Conservation (phyloP, 1,140 invertebrate species). For the Pseudomyrmex dendroicus region DNA sequence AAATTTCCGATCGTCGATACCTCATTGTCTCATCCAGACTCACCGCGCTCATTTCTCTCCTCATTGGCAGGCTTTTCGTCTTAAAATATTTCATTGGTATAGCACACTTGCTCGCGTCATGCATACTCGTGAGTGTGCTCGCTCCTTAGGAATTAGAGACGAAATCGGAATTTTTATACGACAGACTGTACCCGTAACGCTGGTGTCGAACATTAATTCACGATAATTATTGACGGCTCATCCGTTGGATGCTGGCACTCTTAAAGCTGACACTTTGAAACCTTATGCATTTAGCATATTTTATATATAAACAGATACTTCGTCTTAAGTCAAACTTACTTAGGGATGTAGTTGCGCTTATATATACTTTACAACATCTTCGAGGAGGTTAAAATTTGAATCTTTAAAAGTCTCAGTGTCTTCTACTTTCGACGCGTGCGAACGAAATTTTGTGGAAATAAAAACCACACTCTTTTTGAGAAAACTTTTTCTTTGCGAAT, state of each 20-base stretch:
- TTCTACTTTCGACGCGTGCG: conserved; percentile 6
- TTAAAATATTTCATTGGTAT: conserved; percentile 43
- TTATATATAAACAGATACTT: too few relatives aligned
- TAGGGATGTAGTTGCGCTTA: neutral
- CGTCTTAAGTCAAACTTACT: conserved; percentile 59
- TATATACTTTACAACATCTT: neutral
- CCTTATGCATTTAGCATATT: conserved; percentile 24
- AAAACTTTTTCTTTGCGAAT: too few relatives aligned
- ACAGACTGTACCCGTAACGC: too few relatives aligned
- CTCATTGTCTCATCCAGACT: neutral
- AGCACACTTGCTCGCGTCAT: conserved; percentile 5
- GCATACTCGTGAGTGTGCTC: neutral
- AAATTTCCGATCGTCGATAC: conserved; percentile 19
- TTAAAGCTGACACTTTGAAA: conserved; percentile 72
- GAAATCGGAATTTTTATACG: conserved; percentile 28
- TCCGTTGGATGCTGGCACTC: conserved; percentile 52
- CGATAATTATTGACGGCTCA: conserved; percentile 58
- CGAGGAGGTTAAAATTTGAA: conserved; percentile 14
- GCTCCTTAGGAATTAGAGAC: conserved; percentile 55
- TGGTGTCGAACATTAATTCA: too few relatives aligned
- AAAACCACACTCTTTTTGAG: neutral
- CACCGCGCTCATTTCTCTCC: conserved; percentile 25
- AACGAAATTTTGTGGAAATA: neutral
- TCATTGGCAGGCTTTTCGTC: conserved; percentile 24
- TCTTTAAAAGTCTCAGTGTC: neutral